Percentiles rank a stretch among this genome's conserved stretches.
Conservation (phyloP, 2,113 vertebrate species). For the Dipodomys stephensi region DNA sequence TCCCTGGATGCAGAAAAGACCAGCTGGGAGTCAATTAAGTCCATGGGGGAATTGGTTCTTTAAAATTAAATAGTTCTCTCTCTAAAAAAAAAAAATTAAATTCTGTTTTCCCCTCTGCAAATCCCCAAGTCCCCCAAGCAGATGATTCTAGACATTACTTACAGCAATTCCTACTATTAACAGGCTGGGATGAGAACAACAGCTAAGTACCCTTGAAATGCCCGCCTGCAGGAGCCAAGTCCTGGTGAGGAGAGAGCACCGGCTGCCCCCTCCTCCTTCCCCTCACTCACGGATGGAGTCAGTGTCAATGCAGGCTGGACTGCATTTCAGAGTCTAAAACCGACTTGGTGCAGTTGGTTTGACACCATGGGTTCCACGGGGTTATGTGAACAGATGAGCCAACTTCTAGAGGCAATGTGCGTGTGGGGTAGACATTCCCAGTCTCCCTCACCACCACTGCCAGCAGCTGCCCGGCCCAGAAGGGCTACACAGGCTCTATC, state of each 20-base stretch:
- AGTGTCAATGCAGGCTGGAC: constrained; percentile 43
- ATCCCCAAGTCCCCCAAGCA: constrained; percentile 87
- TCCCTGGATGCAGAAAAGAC: constrained; percentile 78
- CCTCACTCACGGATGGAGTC: constrained; percentile 33
- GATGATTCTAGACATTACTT: constrained; percentile 88
- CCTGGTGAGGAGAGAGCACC: constrained; percentile 72
- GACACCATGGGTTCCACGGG: neutral
- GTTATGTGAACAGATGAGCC: neutral
- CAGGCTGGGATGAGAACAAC: constrained; percentile 83
- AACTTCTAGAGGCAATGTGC: neutral
- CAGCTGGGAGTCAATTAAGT: constrained; percentile 86
- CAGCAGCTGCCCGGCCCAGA: neutral
- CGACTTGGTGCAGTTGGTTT: neutral
- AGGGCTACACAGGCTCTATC: neutral
- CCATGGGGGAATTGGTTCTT: constrained; percentile 82
- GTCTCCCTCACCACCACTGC: too few relatives aligned
- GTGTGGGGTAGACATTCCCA: fast-evolving
- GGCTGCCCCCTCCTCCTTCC: constrained; percentile 77
- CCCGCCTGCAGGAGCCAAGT: constrained; percentile 79
- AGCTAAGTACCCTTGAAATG: constrained; percentile 82
- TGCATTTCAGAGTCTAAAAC: constrained; percentile 66
- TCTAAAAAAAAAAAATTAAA: constrained; percentile 81
- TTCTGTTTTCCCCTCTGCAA: constrained; percentile 82
- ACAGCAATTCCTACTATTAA: constrained; percentile 84
- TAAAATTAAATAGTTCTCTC: constrained; percentile 85